Evolutionary conservation across 2,113 vertebrate genomes (phyloP).

Genomic region (Nothocercus julius): DNA sequence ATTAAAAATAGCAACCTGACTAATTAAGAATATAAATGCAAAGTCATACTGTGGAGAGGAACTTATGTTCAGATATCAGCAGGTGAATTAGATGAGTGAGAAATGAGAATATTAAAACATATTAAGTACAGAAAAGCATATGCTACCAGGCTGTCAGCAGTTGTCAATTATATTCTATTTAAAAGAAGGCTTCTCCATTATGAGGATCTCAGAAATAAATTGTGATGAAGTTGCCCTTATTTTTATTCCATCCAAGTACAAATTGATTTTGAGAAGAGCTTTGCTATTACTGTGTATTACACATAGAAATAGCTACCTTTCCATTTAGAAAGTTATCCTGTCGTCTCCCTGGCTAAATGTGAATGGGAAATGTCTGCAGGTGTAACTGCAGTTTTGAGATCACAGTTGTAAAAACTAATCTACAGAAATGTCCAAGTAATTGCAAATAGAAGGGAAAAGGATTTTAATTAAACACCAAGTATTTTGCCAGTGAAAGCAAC

Average conservation of each 20-base stretch:
- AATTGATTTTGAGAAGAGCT: not conserved
- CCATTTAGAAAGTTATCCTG: not conserved
- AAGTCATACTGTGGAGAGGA: not conserved
- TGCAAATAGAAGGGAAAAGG: not conserved
- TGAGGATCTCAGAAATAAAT: not conserved
- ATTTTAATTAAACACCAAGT: not conserved
- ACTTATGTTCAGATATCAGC: not conserved
- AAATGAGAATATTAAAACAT: not conserved
- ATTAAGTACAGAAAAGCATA: not conserved
- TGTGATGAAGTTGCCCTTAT: not conserved
- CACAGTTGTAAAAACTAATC: not conserved
- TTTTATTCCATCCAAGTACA: not conserved
- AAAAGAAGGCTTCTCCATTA: not conserved
- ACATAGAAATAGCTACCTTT: not conserved
- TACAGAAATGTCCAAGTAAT: not conserved
- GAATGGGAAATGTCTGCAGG: not conserved
- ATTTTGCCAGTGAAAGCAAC: not conserved
- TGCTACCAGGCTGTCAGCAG: not conserved
- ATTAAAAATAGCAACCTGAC: conserved; percentile 26
- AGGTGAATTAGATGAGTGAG: not conserved
- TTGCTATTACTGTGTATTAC: not conserved
- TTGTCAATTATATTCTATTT: not conserved
- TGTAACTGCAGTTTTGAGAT: not conserved
- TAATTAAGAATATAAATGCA: not conserved
- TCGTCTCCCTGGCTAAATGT: not conserved